Evolutionary conservation across 2,888 invertebrate species (phyloP).

Genomic region (Polymixis lichenea): DNA sequence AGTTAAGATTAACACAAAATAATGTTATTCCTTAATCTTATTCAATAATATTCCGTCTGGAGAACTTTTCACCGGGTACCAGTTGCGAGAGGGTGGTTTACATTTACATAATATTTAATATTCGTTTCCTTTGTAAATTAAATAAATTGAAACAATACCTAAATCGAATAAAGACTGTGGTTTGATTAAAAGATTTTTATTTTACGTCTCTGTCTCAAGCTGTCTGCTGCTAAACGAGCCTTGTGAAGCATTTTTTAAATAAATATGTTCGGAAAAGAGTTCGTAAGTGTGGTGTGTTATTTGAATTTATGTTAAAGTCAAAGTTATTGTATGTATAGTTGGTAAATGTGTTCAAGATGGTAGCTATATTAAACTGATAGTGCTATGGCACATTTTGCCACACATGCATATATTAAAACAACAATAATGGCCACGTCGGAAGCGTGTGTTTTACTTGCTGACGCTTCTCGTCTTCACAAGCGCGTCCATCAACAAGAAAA

Average conservation of each 20-base stretch:
- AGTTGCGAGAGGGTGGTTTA: conserved; percentile 51
- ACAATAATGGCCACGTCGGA: too few species aligned
- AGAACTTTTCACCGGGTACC: conserved; percentile 52
- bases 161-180: conserved; percentile 55
- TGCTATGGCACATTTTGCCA: background rate
- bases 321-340: too few species aligned
- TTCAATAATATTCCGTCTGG: conserved; percentile 49
- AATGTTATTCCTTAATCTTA: conserved; percentile 45
- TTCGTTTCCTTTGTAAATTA: conserved; percentile 64
- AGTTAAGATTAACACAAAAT: conserved; percentile 46
- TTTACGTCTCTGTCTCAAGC: background rate
- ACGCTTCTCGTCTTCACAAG: too few species aligned
- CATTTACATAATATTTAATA: conserved; percentile 65
- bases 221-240: background rate
- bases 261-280: background rate
- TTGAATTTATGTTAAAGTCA: too few species aligned
- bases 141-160: conserved; percentile 58
- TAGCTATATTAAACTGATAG: background rate
- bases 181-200: conserved; percentile 48
- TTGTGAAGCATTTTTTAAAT: background rate
- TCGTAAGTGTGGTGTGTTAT: too few species aligned
- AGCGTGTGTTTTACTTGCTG: too few species aligned
- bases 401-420: background rate
- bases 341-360: too few species aligned
- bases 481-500: background rate